Percentiles rank a stretch among this genome's conserved stretches.
These are phyloP conservation scores for Epinephelus lanceolatus DNA, from an alignment of 2,113 vertebrate species.

Conservation along the genomic window DNA sequence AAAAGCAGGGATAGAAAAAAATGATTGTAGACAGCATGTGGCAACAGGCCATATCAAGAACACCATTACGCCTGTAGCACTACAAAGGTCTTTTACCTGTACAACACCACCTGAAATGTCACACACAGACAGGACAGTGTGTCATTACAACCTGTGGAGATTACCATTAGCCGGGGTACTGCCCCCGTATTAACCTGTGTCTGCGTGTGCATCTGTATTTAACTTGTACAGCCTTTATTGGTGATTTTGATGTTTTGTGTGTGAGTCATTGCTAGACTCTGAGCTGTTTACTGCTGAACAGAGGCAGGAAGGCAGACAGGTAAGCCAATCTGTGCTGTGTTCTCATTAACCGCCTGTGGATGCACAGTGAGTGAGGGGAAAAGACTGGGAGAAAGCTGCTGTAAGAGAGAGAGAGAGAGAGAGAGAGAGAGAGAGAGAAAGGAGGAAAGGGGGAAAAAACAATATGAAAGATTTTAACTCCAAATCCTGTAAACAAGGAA, in stretches of 20 bases:
- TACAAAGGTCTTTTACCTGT: conserved; percentile 11
- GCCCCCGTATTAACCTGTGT: conserved; percentile 26
- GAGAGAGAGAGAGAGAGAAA: not conserved
- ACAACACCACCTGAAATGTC: not conserved
- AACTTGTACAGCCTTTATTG: conserved; percentile 24
- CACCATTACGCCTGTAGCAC: conserved; percentile 4
- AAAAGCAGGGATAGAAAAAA: not conserved
- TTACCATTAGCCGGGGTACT: conserved; percentile 6
- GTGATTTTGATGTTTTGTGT: conserved; percentile 36
- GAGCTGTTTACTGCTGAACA: conserved; percentile 50
- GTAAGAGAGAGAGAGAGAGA: conserved; percentile 8
- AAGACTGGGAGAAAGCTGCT: not conserved
- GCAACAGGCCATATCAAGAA: conserved; percentile 23
- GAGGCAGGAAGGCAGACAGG: conserved; percentile 61
- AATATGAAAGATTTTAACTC: not conserved
- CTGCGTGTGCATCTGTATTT: conserved; percentile 9
- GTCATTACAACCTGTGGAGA: conserved; percentile 28
- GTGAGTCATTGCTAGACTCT: conserved; percentile 50
- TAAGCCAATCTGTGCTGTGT: conserved; percentile 64
- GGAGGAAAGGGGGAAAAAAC: not conserved
- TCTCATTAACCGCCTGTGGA: conserved; percentile 74
- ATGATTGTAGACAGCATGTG: not conserved
- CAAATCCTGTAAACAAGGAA: conserved; percentile 33
- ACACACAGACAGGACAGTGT: not conserved
- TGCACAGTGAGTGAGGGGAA: conserved; percentile 36